Evolutionary conservation across 1,140 invertebrate species (phyloP), one percentile per base, ranked within the genome.

Genomic region (Zaprionus capensis): DNA sequence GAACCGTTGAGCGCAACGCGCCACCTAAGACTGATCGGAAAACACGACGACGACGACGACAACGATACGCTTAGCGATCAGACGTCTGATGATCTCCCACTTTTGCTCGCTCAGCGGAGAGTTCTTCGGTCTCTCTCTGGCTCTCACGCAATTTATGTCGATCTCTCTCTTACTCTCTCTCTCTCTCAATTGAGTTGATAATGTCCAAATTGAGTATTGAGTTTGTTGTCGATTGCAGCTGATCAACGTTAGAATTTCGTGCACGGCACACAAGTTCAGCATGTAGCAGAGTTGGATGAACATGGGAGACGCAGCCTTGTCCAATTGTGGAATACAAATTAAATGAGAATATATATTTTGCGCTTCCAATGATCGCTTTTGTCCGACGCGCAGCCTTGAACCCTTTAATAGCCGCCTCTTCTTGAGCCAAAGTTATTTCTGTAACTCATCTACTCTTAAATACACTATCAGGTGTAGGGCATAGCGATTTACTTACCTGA

Each of bases 341-440:
- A 84, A 81, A 66, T 69, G 64, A 22, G 51, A 22, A 20, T 41
- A 65, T 41, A 65, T 46, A 14, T 24, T 76, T 66, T 61, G 26
- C 57, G 22, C 41, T 41, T 34, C 51, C 78, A 65, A 36, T 41
- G 53, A 81, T 71, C 62, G 36, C 46, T 38, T 59, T 63, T 44
- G 70, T 46, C 31, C 44, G n/a, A 57, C 28, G 28, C 28, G 68
- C 71, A 88, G 77, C 84, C 84, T 88, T 88, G 84, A 88, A 90
- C 84, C 84, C 75, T 81, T 87, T 69, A 58, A 71, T 78, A 76
- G 76, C 20, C 80, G 76, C 24, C 80, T 84, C 69, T 64, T 76
- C 69, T 69, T 68, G 59, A 36, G 81, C 78, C 84, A 87, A 87
- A 87, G 83, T 46, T 88, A 87, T 87, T 88, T 87, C 73, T 90